Conservation (phyloP, 2,888 invertebrate species). For the Himalopsyche tibetana region DNA sequence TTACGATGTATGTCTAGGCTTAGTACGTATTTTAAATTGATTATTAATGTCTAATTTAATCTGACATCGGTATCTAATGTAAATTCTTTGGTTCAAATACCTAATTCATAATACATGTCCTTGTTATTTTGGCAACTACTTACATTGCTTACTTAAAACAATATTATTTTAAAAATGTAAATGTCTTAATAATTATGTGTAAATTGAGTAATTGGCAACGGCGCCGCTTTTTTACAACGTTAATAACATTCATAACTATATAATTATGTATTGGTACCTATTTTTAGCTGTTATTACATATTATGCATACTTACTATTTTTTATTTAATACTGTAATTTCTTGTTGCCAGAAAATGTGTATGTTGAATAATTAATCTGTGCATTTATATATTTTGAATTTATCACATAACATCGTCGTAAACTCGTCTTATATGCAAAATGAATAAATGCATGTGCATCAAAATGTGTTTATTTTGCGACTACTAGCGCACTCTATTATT, state of each 20-base stretch:
- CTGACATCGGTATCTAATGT: not conserved
- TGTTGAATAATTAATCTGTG: not conserved
- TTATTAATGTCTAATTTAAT: too few relatives aligned
- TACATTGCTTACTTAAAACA: not conserved
- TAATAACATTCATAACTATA: not conserved
- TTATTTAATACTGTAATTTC: too few relatives aligned
- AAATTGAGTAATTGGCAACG: conserved; percentile 22
- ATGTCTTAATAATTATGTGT: not conserved
- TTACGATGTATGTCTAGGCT: too few relatives aligned
- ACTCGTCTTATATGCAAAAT: not conserved
- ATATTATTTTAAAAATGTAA: not conserved
- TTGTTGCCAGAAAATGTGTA: too few relatives aligned
- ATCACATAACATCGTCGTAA: not conserved
- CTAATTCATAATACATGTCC: too few relatives aligned
- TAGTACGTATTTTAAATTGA: too few relatives aligned
- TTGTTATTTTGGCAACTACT: too few relatives aligned
- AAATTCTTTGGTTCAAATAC: not conserved
- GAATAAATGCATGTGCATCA: conserved; percentile 5
- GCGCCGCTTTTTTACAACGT: not conserved
- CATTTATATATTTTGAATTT: not conserved
- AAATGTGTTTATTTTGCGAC: not conserved
- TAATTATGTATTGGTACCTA: not conserved
- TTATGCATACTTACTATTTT: too few relatives aligned
- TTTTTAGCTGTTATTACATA: not conserved
- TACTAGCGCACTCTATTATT: conserved; percentile 52